These are phyloP conservation scores for Pangasianodon hypophthalmus DNA, from an alignment of 2,113 vertebrate species.

Conservation along the genomic window DNA sequence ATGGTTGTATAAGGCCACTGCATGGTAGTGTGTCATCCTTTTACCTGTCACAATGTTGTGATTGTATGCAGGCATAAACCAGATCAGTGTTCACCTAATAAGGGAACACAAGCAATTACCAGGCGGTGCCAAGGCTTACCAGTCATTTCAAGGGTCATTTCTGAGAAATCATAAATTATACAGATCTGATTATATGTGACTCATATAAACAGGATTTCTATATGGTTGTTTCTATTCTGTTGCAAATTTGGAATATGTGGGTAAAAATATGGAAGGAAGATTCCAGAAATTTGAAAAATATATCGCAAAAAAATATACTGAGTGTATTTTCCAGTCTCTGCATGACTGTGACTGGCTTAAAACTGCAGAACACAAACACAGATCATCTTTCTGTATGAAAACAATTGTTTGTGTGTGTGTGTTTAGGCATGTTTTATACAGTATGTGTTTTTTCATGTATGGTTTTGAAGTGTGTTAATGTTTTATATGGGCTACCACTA, in stretches of 20 bases:
- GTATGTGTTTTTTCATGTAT: not conserved
- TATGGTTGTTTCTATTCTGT: not conserved
- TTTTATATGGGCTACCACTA: not conserved
- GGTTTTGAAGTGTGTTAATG: not conserved
- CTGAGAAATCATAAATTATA: not conserved
- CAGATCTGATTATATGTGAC: not conserved
- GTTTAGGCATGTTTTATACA: not conserved
- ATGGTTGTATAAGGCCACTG: slow-evolving; percentile 25
- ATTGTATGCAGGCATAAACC: slow-evolving; percentile 1
- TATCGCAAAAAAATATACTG: not conserved
- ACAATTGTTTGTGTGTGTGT: not conserved
- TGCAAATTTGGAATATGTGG: not conserved
- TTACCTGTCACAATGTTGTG: slow-evolving; percentile 5
- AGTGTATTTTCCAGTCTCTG: not conserved
- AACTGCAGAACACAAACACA: not conserved
- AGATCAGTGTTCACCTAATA: slow-evolving; percentile 12
- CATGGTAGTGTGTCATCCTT: not conserved
- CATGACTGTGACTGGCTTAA: not conserved
- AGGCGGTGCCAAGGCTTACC: slow-evolving; percentile 1
- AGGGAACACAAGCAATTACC: slow-evolving; percentile 2
- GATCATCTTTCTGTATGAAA: not conserved
- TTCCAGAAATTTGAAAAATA: not conserved
- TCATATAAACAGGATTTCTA: not conserved
- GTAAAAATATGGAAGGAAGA: not conserved
- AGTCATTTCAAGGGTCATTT: not conserved